A percentile compares a stretch with the other conserved stretches of the same genome.
These are phyloP conservation scores for Boloria selene DNA, from an alignment of 2,888 invertebrate species.

Conservation along the genomic window DNA sequence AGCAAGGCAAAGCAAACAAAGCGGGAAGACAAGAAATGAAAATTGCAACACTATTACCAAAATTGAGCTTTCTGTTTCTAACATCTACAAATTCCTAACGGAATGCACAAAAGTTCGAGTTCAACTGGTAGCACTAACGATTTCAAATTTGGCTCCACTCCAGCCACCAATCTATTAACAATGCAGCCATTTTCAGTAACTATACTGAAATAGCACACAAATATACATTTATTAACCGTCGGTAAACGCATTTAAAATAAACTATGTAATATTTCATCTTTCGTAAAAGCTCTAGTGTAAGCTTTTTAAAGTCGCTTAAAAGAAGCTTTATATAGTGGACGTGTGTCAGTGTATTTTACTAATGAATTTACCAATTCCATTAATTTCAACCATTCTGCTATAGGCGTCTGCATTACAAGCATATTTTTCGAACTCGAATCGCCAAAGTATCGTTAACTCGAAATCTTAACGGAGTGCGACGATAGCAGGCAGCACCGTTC, in stretches of 20 bases:
- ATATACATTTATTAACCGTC: not conserved
- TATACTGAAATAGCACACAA: constrained; percentile 10
- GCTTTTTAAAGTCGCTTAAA: too few relatives aligned
- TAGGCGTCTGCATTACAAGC: too few relatives aligned
- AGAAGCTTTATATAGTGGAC: too few relatives aligned
- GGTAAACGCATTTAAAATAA: not conserved
- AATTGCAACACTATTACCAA: constrained; percentile 7
- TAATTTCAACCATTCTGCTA: too few relatives aligned
- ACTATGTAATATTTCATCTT: not conserved
- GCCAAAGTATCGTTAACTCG: too few relatives aligned
- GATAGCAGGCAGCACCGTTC: too few relatives aligned
- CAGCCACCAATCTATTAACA: constrained; percentile 31
- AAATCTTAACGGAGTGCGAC: too few relatives aligned
- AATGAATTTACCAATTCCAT: too few relatives aligned
- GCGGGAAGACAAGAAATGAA: not conserved
- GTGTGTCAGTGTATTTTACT: too few relatives aligned
- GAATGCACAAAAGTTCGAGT: constrained; percentile 31
- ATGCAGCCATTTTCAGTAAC: constrained; percentile 17
- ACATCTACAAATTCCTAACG: constrained; percentile 19
- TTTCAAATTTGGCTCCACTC: constrained; percentile 37
- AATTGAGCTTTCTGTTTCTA: constrained; percentile 9
- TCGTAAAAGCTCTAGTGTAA: not conserved
- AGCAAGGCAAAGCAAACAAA: not conserved
- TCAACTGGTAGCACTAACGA: constrained; percentile 33
- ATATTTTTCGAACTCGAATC: too few relatives aligned